Percentiles rank a stretch among this genome's conserved stretches.
Conservation (phyloP, 2,888 invertebrate genomes). For the Chrysodeixis includens region DNA sequence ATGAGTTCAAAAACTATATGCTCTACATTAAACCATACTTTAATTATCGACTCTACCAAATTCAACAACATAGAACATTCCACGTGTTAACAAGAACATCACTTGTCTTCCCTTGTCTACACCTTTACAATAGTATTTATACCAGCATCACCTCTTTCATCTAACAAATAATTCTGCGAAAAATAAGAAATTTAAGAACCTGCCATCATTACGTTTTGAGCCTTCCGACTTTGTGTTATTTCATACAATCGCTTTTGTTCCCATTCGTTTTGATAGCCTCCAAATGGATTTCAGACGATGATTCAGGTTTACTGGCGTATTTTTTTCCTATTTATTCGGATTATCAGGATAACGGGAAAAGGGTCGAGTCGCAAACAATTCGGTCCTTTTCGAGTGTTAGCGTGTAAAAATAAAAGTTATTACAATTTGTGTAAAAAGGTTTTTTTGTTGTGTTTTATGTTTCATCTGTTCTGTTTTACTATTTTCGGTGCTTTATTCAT, state of each 20-base stretch:
- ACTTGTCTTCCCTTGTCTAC: not conserved
- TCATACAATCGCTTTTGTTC: slow-evolving; percentile 18
- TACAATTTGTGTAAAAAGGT: slow-evolving; percentile 35
- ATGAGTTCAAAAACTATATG: too few species aligned
- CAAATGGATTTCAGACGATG: slow-evolving; percentile 35
- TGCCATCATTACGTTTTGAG: slow-evolving; percentile 14
- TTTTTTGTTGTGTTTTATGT: slow-evolving; percentile 2
- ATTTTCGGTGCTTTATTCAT: slow-evolving; percentile 15
- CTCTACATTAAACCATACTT: too few species aligned
- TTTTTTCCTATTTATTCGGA: slow-evolving; percentile 48
- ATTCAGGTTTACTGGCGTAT: slow-evolving; percentile 39
- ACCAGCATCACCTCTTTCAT: not conserved
- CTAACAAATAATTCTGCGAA: not conserved
- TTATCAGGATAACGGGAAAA: slow-evolving; percentile 53
- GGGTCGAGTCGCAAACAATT: slow-evolving; percentile 54
- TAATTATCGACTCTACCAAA: too few species aligned
- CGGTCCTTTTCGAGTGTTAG: slow-evolving; percentile 21
- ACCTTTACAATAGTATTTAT: too few species aligned
- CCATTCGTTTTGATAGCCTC: slow-evolving; percentile 22
- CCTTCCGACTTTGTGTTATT: slow-evolving; percentile 17
- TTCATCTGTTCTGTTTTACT: slow-evolving; percentile 18
- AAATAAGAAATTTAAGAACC: slow-evolving; percentile 4
- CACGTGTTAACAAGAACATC: not conserved
- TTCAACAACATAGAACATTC: too few species aligned
- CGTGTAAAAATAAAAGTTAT: slow-evolving; percentile 41